A percentile compares a stretch with the other conserved stretches of the same genome.
These are phyloP conservation scores for Ips typographus DNA, from an alignment of 1,140 invertebrate genomes.

Conservation along the genomic window DNA sequence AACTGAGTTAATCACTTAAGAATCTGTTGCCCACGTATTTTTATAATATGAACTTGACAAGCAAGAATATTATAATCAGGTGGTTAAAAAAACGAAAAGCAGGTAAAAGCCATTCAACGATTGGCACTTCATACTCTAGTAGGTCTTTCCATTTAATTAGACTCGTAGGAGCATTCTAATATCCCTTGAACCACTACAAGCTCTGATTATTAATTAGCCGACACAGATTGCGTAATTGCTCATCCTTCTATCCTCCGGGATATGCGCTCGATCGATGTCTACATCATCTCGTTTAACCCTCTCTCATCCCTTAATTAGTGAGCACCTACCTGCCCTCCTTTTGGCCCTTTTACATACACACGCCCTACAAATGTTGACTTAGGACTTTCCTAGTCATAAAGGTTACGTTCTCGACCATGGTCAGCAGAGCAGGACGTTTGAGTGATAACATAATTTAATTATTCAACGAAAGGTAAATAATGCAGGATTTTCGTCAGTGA, in stretches of 20 bases:
- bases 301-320: conserved; percentile 44
- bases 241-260: conserved; percentile 44
- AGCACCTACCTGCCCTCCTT: conserved; percentile 30
- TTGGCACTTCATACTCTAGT: not conserved
- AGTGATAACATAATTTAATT: conserved; percentile 22
- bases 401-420: conserved; percentile 22
- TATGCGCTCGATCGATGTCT: conserved; percentile 44
- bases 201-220: conserved; percentile 44
- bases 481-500: conserved; percentile 4
- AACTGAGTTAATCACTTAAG: no score
- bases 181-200: conserved; percentile 1
- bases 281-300: conserved; percentile 42
- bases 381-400: conserved; percentile 35
- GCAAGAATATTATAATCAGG: no score
- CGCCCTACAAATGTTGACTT: conserved; percentile 37
- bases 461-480: conserved; percentile 1
- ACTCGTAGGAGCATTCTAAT: conserved; percentile 1
- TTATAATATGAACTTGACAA: no score
- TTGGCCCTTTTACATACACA: conserved; percentile 28
- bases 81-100: no score
- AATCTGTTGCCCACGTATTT: no score
- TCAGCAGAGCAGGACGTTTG: conserved; percentile 16
- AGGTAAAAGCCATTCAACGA: not conserved
- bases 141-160: conserved; percentile 2
- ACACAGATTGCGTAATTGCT: conserved; percentile 46